phyloP scores from a whole-genome alignment of 2,797 vertebrate genomes.

The Ibycter americanus region DNA sequence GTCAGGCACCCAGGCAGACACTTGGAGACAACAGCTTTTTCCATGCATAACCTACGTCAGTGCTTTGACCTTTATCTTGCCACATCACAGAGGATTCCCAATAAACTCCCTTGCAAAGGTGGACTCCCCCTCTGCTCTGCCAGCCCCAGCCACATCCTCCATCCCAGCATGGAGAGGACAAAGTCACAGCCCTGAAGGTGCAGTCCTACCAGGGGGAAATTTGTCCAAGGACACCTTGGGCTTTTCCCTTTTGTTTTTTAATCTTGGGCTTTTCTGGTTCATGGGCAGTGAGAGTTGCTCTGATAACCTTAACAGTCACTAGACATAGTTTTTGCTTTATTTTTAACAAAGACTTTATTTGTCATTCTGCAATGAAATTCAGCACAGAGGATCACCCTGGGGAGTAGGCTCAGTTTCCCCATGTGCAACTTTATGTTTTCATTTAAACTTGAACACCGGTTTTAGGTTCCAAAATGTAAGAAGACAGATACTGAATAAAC shows the following conservation, averaged over 20 bases:
- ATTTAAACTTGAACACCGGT: not conserved
- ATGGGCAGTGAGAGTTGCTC: not conserved
- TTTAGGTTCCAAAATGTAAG: not conserved
- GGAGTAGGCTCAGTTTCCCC: not conserved
- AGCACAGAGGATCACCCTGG: not conserved
- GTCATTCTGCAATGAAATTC: not conserved
- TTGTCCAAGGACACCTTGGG: not conserved
- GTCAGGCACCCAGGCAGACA: not conserved
- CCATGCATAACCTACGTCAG: not conserved
- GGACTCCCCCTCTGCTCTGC: not conserved
- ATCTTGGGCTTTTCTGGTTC: not conserved
- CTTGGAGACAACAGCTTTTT: not conserved
- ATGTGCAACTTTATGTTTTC: not conserved
- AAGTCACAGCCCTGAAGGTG: not conserved
- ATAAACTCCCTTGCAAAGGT: not conserved
- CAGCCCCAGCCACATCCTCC: not conserved
- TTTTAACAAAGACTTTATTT: not conserved
- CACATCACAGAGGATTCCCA: not conserved
- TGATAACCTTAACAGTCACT: not conserved
- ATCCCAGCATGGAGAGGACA: not conserved
- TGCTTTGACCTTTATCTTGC: not conserved
- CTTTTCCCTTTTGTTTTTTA: not conserved
- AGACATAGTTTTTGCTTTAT: not conserved
- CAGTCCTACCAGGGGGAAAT: not conserved
- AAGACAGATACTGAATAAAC: not conserved